These are phyloP conservation scores for Scolopax bukidnonensis DNA, from an alignment of 2,797 vertebrate species.

Conservation along the genomic window DNA sequence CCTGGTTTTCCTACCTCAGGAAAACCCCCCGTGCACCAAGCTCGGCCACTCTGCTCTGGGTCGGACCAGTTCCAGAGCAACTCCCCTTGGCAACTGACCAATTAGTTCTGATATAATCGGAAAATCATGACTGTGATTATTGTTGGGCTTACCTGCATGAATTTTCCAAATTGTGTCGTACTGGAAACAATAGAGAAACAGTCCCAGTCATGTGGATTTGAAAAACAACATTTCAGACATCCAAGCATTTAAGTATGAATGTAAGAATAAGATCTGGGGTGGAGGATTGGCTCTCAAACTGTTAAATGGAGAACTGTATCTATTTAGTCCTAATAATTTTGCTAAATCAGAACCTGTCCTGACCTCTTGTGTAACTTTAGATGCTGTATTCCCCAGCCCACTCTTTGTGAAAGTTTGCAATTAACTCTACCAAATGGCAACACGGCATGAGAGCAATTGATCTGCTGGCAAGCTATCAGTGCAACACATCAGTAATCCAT, in stretches of 20 bases:
- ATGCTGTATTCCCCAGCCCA: not conserved
- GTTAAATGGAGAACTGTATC: not conserved
- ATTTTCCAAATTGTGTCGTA: not conserved
- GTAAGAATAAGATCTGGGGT: not conserved
- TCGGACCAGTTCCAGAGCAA: not conserved
- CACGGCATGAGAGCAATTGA: not conserved
- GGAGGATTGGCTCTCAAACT: not conserved
- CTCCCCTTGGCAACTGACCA: not conserved
- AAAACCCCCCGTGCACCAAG: not conserved
- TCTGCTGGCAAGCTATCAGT: not conserved
- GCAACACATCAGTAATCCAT: not conserved
- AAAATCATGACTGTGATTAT: not conserved
- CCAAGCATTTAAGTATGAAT: not conserved
- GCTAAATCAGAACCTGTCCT: not conserved
- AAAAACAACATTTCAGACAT: not conserved
- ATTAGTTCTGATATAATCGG: not conserved
- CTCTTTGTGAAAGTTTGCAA: not conserved
- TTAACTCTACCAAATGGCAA: not conserved
- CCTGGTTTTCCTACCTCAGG: not conserved
- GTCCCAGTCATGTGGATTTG: not conserved
- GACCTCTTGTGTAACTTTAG: not conserved
- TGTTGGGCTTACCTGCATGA: not conserved
- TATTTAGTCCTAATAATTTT: not conserved
- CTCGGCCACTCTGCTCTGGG: not conserved
- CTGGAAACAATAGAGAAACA: not conserved